Conservation (phyloP, 2,888 invertebrate species). For the Andrena bucephala region DNA sequence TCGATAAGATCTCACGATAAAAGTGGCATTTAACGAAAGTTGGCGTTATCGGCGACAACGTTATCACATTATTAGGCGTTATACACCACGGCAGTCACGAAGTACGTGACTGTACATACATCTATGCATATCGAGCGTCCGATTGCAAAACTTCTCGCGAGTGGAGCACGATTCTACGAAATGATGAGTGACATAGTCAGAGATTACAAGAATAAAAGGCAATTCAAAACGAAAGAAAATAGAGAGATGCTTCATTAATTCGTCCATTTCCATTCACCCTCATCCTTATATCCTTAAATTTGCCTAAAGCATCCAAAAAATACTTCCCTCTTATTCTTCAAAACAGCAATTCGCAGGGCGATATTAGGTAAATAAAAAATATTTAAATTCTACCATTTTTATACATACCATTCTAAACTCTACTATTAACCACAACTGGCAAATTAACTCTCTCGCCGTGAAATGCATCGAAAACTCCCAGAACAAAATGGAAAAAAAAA, state of each 20-base stretch:
- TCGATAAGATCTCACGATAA: conserved; percentile 48
- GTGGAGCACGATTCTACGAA: conserved; percentile 46
- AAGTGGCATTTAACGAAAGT: conserved; percentile 42
- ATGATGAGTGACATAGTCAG: conserved; percentile 14
- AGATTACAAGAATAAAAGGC: background rate
- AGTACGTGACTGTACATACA: conserved; percentile 45
- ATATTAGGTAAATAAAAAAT: no score
- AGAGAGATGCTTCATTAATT: no score
- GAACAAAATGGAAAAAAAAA: background rate
- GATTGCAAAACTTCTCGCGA: conserved; percentile 27
- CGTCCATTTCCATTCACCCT: no score
- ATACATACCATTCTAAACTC: no score
- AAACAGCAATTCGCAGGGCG: no score
- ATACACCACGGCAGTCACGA: conserved; percentile 39
- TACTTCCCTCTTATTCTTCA: no score
- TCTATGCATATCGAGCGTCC: conserved; percentile 27
- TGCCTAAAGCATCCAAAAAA: no score
- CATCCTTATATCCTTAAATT: no score
- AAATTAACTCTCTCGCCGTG: no score
- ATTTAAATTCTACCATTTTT: no score
- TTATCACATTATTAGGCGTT: conserved; percentile 44
- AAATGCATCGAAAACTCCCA: background rate
- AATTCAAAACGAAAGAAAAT: background rate
- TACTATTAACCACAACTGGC: no score
- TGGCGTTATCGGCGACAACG: conserved; percentile 51